phyloP scores from a whole-genome alignment of 2,113 vertebrate species.

The Archilochus colubris region DNA sequence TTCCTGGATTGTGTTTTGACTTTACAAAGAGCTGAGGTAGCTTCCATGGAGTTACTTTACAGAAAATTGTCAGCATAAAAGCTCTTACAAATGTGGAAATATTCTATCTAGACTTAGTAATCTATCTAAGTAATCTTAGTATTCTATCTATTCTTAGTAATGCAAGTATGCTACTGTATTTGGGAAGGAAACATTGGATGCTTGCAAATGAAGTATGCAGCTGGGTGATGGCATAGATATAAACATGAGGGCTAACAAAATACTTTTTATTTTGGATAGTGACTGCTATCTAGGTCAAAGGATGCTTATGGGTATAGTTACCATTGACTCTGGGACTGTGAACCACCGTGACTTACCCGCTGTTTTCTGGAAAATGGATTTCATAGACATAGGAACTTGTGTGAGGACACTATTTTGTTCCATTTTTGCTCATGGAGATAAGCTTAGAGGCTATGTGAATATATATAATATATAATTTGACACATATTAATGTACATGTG shows the following conservation, averaged over 20 bases:
- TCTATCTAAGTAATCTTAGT: too few relatives aligned
- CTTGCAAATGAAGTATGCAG: background rate
- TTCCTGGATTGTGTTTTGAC: background rate
- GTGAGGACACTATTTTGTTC: background rate
- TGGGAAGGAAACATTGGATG: background rate
- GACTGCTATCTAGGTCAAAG: background rate
- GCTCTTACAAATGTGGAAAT: background rate
- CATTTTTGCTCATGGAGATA: background rate
- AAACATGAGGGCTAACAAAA: background rate
- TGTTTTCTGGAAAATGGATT: background rate
- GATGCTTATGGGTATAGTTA: background rate
- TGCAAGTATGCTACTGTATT: background rate
- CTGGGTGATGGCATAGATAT: background rate
- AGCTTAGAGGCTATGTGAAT: background rate
- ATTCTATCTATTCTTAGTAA: too few relatives aligned
- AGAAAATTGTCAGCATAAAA: background rate
- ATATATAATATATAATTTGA: too few relatives aligned
- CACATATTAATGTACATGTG: fast-evolving
- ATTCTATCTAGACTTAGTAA: background rate
- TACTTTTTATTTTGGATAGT: background rate
- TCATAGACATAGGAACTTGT: background rate
- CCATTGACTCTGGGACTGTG: background rate
- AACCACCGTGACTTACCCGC: fast-evolving
- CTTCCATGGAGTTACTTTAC: background rate
- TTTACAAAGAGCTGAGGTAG: background rate